Conservation (phyloP, 92 coral and sea anemone genomes). For the Zoanthus sansibaricus region DNA sequence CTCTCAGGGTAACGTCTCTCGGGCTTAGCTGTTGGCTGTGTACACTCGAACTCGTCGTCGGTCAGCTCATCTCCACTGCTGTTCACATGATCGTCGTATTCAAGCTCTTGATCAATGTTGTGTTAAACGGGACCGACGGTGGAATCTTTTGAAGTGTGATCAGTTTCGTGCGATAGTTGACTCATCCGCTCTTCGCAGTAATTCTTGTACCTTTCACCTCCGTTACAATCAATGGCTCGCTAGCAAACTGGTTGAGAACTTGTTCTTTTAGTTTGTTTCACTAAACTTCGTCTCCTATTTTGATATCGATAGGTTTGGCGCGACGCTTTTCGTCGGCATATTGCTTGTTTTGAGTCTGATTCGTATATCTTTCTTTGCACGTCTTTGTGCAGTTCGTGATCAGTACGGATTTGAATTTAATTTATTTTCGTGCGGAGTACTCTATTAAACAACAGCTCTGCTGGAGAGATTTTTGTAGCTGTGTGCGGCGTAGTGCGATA, state of each 20-base stretch:
- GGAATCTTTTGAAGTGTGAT: conserved; percentile 32
- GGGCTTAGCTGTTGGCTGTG: no score
- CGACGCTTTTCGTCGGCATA: conserved; percentile 27
- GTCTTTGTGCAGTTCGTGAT: no score
- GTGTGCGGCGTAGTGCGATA: no score
- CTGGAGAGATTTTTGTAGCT: no score
- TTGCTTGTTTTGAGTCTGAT: not conserved
- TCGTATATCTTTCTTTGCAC: no score
- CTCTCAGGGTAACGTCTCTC: no score
- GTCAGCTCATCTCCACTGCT: conserved; percentile 9
- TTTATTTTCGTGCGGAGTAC: no score
- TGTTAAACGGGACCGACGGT: not conserved
- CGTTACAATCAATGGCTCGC: conserved; percentile 23
- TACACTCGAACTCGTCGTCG: not conserved
- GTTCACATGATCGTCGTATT: conserved; percentile 15
- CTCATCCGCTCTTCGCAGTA: not conserved
- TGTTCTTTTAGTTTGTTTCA: conserved; percentile 34
- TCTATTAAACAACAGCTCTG: no score
- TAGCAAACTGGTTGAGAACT: conserved; percentile 14
- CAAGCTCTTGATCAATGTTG: not conserved
- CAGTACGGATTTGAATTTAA: no score
- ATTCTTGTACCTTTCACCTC: conserved; percentile 10
- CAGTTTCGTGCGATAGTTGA: conserved; percentile 7
- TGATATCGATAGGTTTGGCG: conserved; percentile 19
- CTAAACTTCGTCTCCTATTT: conserved; percentile 30